phyloP scores from a whole-genome alignment of 2,888 invertebrate species.

The Ferrisia virgata region DNA sequence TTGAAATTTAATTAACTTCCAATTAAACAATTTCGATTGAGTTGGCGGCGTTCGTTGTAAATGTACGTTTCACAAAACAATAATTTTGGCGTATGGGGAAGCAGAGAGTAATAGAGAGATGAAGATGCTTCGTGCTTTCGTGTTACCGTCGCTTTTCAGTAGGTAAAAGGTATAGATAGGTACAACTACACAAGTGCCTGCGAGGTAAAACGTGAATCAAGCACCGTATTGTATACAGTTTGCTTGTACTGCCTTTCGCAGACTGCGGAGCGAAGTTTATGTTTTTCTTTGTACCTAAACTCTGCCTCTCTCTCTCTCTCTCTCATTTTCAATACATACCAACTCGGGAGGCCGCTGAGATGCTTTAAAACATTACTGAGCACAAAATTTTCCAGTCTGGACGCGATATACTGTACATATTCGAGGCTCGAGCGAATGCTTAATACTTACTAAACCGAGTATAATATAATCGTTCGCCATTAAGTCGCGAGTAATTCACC shows the following conservation, averaged over 20 bases:
- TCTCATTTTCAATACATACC: no score
- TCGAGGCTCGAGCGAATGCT: neutral
- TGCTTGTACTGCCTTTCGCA: neutral
- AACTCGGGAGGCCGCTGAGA: no score
- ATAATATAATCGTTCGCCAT: neutral
- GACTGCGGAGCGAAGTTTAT: neutral
- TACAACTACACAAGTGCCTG: neutral
- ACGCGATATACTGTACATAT: no score
- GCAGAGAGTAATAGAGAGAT: no score
- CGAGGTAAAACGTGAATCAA: neutral
- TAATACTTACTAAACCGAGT: neutral
- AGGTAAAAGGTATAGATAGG: no score
- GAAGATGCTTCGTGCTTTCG: neutral
- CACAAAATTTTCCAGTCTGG: no score
- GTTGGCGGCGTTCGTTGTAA: constrained; percentile 13
- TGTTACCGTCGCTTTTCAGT: constrained; percentile 15
- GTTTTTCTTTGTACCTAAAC: neutral
- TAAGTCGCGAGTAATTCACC: neutral
- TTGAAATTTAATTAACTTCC: constrained; percentile 26
- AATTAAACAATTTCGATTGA: constrained; percentile 10
- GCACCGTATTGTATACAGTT: neutral
- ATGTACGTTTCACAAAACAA: neutral
- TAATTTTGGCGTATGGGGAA: neutral
- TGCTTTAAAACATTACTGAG: no score
- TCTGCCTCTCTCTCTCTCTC: neutral